Evolutionary conservation across 2,888 invertebrate species (phyloP).

Genomic region (Plagodis dolabraria): DNA sequence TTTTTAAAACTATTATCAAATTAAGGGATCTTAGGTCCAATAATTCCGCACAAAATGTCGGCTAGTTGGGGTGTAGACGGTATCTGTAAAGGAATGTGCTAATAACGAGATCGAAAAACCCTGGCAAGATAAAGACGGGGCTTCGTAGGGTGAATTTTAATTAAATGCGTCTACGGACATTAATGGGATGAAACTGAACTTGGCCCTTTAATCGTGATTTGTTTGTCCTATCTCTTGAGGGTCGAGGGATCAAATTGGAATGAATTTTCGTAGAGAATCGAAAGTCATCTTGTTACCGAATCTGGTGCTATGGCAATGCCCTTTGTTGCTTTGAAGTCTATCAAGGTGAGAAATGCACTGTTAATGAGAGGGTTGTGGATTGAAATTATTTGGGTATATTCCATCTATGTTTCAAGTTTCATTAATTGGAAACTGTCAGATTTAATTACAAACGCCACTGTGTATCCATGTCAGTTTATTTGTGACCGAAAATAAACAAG

Average conservation of each 20-base stretch:
- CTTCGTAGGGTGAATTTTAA: conserved; percentile 78
- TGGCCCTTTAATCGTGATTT: conserved; percentile 78
- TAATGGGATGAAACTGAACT: conserved; percentile 80
- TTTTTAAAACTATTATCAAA: conserved; percentile 48
- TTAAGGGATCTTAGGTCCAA: conserved; percentile 38
- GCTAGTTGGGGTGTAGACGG: conserved; percentile 44
- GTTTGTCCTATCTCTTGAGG: conserved; percentile 70
- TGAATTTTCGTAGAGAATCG: conserved; percentile 45
- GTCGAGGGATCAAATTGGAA: conserved; percentile 49
- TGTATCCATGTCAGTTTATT: not conserved
- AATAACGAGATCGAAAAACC: conserved; percentile 77
- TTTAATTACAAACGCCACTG: too few species aligned
- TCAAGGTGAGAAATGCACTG: conserved; percentile 29
- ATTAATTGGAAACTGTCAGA: too few species aligned
- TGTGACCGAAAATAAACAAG: conserved; percentile 24
- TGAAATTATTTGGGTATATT: conserved; percentile 4
- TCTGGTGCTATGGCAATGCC: conserved; percentile 37
- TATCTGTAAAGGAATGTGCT: conserved; percentile 51
- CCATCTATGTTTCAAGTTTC: too few species aligned
- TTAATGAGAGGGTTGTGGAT: conserved; percentile 22
- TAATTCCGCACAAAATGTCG: conserved; percentile 47
- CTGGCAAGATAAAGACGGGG: conserved; percentile 66
- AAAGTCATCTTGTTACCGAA: conserved; percentile 41
- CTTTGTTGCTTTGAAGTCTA: conserved; percentile 38
- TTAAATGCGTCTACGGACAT: conserved; percentile 78